A percentile compares a stretch with the other conserved stretches of the same genome.
These are phyloP conservation scores for Heliopora coerulea DNA, from an alignment of 92 coral and sea anemone species.

Conservation along the genomic window DNA sequence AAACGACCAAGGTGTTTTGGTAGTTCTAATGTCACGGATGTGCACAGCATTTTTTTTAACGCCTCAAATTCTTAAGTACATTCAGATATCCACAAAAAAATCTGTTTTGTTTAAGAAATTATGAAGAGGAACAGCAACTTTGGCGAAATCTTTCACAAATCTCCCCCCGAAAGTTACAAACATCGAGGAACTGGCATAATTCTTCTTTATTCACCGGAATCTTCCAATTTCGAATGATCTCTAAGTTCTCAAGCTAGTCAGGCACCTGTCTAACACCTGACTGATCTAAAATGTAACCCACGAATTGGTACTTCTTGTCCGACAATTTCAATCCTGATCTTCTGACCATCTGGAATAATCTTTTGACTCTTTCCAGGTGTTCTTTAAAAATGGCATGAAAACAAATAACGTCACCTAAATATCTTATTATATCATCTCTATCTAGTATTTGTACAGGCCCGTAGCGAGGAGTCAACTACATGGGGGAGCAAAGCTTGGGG, in stretches of 20 bases:
- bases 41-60: too few relatives aligned
- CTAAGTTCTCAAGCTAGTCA: slow-evolving; percentile 51
- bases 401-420: slow-evolving; percentile 54
- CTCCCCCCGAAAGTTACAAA: too few relatives aligned
- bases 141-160: too few relatives aligned
- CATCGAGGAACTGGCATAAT: slow-evolving; percentile 20
- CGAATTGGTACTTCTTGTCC: slow-evolving; percentile 55
- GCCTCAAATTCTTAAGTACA: too few relatives aligned
- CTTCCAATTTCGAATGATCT: too few relatives aligned
- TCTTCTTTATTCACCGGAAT: slow-evolving; percentile 45
- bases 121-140: too few relatives aligned
- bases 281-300: slow-evolving; percentile 49
- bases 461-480: too few relatives aligned
- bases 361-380: slow-evolving; percentile 42
- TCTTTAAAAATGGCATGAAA: slow-evolving; percentile 50
- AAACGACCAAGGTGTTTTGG: too few relatives aligned
- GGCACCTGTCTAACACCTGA: slow-evolving; percentile 49
- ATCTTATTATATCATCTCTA: slow-evolving; percentile 51
- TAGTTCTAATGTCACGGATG: too few relatives aligned
- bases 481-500: too few relatives aligned
- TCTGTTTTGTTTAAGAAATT: too few relatives aligned
- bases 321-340: slow-evolving; percentile 48
- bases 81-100: too few relatives aligned
- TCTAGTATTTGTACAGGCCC: slow-evolving; percentile 15
- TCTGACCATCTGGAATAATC: slow-evolving; percentile 39